Conservation (phyloP, 1,140 invertebrate genomes). For the Drosophila nasuta region DNA sequence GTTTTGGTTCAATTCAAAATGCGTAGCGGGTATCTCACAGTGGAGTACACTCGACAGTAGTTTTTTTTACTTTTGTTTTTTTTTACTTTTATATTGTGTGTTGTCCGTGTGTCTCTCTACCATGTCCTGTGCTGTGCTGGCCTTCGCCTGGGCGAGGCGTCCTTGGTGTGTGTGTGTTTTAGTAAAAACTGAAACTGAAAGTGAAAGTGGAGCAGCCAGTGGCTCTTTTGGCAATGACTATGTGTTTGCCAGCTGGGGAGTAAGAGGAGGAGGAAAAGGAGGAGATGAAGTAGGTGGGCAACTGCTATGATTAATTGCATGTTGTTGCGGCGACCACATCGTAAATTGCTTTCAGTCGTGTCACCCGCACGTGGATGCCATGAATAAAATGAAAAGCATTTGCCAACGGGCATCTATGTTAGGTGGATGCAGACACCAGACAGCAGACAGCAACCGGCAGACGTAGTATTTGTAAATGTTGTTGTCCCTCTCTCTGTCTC, state of each 20-base stretch:
- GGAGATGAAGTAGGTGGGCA: background rate
- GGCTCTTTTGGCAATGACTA: conserved; percentile 40
- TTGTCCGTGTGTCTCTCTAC: conserved; percentile 3
- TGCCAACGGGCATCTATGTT: background rate
- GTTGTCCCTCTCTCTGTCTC: background rate
- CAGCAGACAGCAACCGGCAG: too few relatives aligned
- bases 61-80: background rate
- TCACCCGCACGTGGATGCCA: conserved; percentile 61
- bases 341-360: conserved; percentile 74
- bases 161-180: conserved; percentile 46
- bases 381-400: conserved; percentile 48
- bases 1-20: too few relatives aligned
- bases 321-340: conserved; percentile 73
- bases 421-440: too few relatives aligned
- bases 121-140: conserved; percentile 12
- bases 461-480: background rate
- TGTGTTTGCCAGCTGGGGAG: background rate
- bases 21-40: too few relatives aligned
- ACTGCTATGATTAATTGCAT: conserved; percentile 72
- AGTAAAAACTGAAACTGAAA: conserved; percentile 32
- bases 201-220: conserved; percentile 49
- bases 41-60: too few relatives aligned
- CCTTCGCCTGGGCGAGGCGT: conserved; percentile 39
- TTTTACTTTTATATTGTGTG: conserved; percentile 13
- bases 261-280: too few relatives aligned